Base-by-base conservation (phyloP, 1,140 invertebrate species). In the fruit fly (Drosophila melanogaster) region DNA sequence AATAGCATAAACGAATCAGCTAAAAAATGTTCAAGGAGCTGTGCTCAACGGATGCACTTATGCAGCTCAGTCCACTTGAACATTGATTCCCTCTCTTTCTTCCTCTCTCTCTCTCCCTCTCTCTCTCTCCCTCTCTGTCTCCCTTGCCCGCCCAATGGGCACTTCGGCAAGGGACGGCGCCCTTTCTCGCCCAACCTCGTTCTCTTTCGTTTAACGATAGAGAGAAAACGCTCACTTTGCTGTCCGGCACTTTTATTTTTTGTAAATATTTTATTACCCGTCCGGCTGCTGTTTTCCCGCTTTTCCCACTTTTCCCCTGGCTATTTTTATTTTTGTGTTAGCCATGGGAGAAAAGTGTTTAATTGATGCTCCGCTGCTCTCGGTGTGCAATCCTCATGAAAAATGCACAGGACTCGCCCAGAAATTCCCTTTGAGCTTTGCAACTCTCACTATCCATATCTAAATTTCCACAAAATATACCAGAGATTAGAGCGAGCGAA, bases 351-450 rank as follows among this genome's bases (percentile, higher is more conserved):
- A 56, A 57, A 65, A 64, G 81, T 76, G 70, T 79, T 84, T 79
- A 84, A 83, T 84, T 83, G 81, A 70, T 84, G 80, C 56, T 59
- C 17, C 33, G 11, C 54, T 62, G 43, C 58, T 51, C 47, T 59
- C 49, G 10, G 38, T 50, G 37, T 44, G 49, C 49, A 59, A 37
- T n/a, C 22, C 35, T 40, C 53, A 81, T 79, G 43, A 70, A 83
- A 71, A 43, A 84, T 75, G 55, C 62, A 71, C 56, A 10, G 56
- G 43, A 58, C 53, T 46, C 10, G 43, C 17, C 43, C 51, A 43
- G 30, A 57, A 72, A 81, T 81, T 77, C 66, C 74, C 53, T 81
- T 81, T 81, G 72, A 57, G 53, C 47, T 26, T 8, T n/a, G 12
- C 8, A 33, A 40, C 43, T n/a, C 33, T 37, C 15, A 35, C 43